Base-by-base conservation (phyloP, 2,797 vertebrate genomes). In the Smutsia temminckii region DNA sequence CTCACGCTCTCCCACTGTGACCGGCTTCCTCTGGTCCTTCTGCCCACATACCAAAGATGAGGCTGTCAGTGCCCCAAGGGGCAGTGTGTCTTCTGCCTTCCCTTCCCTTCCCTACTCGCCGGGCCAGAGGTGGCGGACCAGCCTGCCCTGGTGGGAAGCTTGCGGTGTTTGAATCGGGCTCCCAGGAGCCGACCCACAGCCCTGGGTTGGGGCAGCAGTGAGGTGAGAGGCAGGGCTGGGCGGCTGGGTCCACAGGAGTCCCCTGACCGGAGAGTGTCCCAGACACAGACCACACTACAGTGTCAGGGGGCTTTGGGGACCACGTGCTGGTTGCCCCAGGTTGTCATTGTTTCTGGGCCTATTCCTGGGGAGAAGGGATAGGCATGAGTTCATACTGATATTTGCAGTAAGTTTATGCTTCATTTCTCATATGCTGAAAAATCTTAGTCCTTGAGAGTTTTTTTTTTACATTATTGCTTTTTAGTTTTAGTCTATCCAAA, bases 41-140 rank as follows among this genome's bases (percentile, higher is more conserved):
- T 63, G 66, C 13, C 29, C 69, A 6, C 14, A 1, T 16, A 42
- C 10, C 29, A 2, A 40, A 55, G 27, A 37, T 17, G 2, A 20
- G 57, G 63, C 66, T 92, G 57, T 32, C n/a, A 5, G 29, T 7
- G 16, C 32, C 9, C 27, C 14, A 10, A 8, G 18, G 53, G 81
- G 61, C 27, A 29, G 12, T 2, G 18, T 9, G 8, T 29, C 49
- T 84, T 69, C 17, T 20, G 10, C 5, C 5, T 20, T 14, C 5
- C 5, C 14, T 57, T 3, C 37, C 49, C 14, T 8, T 46, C 3
- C 20, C 29, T 13, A 0, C 34, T 64, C 10, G 5, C 18, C 51
- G 9, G 7, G 10, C 25, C 68, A 57, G n/a, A 51, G 21, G 14
- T 0, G 1, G 14, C 0, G 1, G 32, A 8, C 13, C 27, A 1